Percentiles rank a stretch among this genome's conserved stretches.
These are phyloP conservation scores for Hypselothyrea guttata DNA, from an alignment of 2,888 invertebrate genomes.

Conservation along the genomic window DNA sequence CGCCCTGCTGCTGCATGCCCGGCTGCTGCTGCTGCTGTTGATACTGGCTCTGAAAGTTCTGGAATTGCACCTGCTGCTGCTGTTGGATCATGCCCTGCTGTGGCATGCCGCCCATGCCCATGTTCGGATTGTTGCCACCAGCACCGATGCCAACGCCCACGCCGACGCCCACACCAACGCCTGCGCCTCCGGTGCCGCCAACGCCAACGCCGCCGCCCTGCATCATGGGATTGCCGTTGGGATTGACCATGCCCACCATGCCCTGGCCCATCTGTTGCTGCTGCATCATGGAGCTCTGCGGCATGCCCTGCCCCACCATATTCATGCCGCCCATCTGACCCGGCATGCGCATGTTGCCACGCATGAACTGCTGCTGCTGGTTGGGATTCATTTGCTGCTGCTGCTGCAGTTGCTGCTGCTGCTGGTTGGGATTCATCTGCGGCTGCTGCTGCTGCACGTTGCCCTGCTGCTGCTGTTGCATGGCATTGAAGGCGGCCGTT, in stretches of 20 bases:
- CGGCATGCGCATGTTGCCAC: conserved; percentile 80
- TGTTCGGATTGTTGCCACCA: conserved; percentile 68
- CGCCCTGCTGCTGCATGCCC: conserved; percentile 71
- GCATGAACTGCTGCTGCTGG: conserved; percentile 79
- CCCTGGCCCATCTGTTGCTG: conserved; percentile 78
- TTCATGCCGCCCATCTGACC: conserved; percentile 83
- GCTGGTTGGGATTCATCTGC: conserved; percentile 69
- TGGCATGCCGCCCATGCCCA: conserved; percentile 78
- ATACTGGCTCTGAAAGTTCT: conserved; percentile 84
- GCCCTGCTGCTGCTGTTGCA: conserved; percentile 69
- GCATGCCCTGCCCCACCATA: conserved; percentile 81
- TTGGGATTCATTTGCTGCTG: conserved; percentile 49
- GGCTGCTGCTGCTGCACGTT: conserved; percentile 72
- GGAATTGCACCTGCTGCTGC: conserved; percentile 86
- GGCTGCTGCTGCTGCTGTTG: conserved; percentile 82
- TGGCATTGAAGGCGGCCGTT: conserved; percentile 66
- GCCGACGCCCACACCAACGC: conserved; percentile 54
- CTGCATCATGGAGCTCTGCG: conserved; percentile 78
- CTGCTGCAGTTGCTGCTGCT: conserved; percentile 72
- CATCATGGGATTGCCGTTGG: conserved; percentile 78
- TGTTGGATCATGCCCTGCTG: conserved; percentile 82
- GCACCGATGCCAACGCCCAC: conserved; percentile 43
- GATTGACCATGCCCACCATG: conserved; percentile 75
- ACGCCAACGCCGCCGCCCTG: conserved; percentile 68
- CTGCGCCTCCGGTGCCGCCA: conserved; percentile 68